Evolutionary conservation across 2,888 invertebrate species (phyloP), one percentile per base, ranked within the genome.

Genomic region (Melanotus villosus): DNA sequence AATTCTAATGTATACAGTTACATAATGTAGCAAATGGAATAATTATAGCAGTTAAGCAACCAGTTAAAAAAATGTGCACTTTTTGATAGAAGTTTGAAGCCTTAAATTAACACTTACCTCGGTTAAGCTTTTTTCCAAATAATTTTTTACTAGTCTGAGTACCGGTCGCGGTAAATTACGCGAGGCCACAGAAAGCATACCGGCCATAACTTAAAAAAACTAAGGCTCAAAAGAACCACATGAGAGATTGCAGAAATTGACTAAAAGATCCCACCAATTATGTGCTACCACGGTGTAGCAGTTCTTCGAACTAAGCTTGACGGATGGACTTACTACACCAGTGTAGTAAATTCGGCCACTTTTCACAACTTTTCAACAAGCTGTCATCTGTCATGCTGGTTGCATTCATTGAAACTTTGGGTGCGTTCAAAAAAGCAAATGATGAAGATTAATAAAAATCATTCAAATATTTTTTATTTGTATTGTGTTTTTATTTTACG

Each of bases 141-240:
- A 78, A 73, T 80, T 82, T 71, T 78, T 79, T 74, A 81, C 66
- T 64, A 77, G 77, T 56, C 81, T 79, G 45, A 80, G 57, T 76
- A 83, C 79, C 76, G 80, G 76, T 70, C 85, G 84, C 73, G 85
- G 85, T 77, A 87, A 75, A 77, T 82, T 85, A 73, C 87, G 85
- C 74, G 85, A 82, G 73, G 86, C 83, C 77, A 87, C 79, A 64
- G 84, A 84, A 74, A 88, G 82, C 82, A 88, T 82, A 71, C 85
- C 85, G 79, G 86, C 85, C 87, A 87, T 87, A 45, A 70, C 32
- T 72, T 69, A 32, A 67, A 50, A 58, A 45, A 62, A 52, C 14
- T 52, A 52, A 18, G 47, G 47, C 23, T 32, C 10, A 23, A 47
- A 0, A 47, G 38, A 36, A 50, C 62, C 62, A 38, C 62, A 62